Conservation (phyloP, 2,113 vertebrate species). For the Ranitomeya imitator region DNA sequence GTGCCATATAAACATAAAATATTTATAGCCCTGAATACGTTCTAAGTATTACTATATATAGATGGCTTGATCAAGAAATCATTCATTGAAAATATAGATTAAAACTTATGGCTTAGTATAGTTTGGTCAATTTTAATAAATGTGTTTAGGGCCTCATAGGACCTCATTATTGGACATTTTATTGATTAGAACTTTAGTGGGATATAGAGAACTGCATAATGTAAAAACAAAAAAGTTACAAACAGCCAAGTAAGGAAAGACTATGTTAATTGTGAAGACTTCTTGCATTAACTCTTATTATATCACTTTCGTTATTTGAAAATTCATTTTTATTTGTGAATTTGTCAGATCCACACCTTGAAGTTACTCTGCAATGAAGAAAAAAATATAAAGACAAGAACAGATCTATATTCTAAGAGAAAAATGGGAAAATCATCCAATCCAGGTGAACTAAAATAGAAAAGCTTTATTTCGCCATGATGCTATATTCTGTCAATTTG, state of each 20-base stretch:
- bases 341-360: background rate
- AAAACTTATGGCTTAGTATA: background rate
- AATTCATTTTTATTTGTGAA: background rate
- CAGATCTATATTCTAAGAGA: background rate
- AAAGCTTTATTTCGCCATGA: too few relatives aligned
- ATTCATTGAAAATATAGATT: background rate
- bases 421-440: too few relatives aligned
- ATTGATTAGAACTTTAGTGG: background rate
- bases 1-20: constrained; percentile 34
- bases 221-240: background rate
- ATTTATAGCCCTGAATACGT: constrained; percentile 3
- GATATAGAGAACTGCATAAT: background rate
- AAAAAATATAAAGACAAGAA: background rate
- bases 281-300: background rate
- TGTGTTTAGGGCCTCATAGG: background rate
- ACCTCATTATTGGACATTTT: background rate
- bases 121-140: background rate
- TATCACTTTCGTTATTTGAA: background rate
- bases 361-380: background rate
- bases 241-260: background rate
- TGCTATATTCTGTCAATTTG: background rate
- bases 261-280: background rate
- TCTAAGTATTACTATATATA: background rate
- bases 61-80: background rate
- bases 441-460: too few relatives aligned